Percentiles rank a stretch among this genome's conserved stretches.
phyloP scores from a whole-genome alignment of 2,888 invertebrate genomes.

The Stenotaenia linearis region DNA sequence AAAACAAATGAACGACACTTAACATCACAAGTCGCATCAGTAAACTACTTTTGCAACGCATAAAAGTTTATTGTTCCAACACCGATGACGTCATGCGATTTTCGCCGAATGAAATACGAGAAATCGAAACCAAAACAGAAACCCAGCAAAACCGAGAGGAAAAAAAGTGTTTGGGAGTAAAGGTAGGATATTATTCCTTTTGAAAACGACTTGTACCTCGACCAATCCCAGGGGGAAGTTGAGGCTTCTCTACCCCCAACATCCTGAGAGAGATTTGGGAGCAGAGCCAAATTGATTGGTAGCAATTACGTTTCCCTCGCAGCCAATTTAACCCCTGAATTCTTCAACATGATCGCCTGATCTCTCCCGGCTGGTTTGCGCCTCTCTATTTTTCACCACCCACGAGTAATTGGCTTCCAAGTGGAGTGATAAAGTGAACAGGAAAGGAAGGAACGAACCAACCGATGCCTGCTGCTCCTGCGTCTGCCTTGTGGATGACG shows the following conservation, averaged over 20 bases:
- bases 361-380: conserved; percentile 31
- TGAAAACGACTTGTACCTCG: conserved; percentile 20
- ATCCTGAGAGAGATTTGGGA: conserved; percentile 32
- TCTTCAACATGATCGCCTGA: conserved; percentile 34
- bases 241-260: conserved; percentile 28
- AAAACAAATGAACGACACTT: conserved; percentile 19
- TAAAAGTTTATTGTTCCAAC: neutral
- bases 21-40: conserved; percentile 1
- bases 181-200: conserved; percentile 13
- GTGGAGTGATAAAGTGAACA: conserved; percentile 33
- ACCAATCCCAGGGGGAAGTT: conserved; percentile 24
- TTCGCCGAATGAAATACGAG: neutral
- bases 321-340: conserved; percentile 35
- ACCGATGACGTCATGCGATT: neutral
- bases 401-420: conserved; percentile 33
- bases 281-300: conserved; percentile 34
- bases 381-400: conserved; percentile 34
- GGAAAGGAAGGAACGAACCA: conserved; percentile 15
- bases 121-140: neutral
- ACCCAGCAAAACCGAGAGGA: neutral
- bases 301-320: conserved; percentile 33
- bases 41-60: neutral
- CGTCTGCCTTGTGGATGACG: conserved; percentile 12
- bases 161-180: neutral
- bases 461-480: conserved; percentile 17